Conservation (phyloP, 2,888 invertebrate species). For the Stenichneumon culpator region DNA sequence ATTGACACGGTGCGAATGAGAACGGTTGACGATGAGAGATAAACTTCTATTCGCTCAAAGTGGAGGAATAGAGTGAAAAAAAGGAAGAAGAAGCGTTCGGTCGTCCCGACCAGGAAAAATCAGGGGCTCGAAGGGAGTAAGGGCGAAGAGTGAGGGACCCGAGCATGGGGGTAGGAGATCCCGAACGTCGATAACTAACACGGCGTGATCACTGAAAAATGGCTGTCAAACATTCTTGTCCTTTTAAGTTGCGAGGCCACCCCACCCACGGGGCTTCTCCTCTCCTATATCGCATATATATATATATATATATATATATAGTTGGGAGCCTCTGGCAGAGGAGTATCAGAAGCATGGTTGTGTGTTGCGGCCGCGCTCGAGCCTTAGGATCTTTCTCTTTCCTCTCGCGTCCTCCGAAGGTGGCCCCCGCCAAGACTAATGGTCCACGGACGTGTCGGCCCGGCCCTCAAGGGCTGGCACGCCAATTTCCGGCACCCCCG, state of each 20-base stretch:
- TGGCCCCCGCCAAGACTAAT: conserved; percentile 77
- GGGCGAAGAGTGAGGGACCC: conserved; percentile 42
- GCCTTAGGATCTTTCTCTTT: conserved; percentile 58
- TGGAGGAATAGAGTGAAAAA: conserved; percentile 44
- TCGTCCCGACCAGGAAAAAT: conserved; percentile 45
- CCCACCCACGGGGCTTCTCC: conserved; percentile 74
- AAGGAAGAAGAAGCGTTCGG: conserved; percentile 47
- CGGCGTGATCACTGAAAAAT: conserved; percentile 84
- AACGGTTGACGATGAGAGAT: conserved; percentile 48
- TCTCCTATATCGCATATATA: conserved; percentile 3
- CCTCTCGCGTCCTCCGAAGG: conserved; percentile 67
- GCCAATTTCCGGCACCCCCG: conserved; percentile 78
- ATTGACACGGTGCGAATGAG: conserved; percentile 60
- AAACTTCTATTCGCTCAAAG: conserved; percentile 42
- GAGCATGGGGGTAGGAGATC: conserved; percentile 65
- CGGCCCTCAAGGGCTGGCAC: conserved; percentile 75
- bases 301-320: not conserved
- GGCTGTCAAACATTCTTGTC: conserved; percentile 84
- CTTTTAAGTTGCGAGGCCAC: conserved; percentile 81
- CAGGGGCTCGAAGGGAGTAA: conserved; percentile 37
- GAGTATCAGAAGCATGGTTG: conserved; percentile 49
- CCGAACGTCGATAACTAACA: conserved; percentile 81
- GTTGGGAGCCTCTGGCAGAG: not conserved
- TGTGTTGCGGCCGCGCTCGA: conserved; percentile 68
- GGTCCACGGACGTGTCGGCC: conserved; percentile 78